phyloP scores from a whole-genome alignment of 2,888 invertebrate species.

The Drosophila atripex region DNA sequence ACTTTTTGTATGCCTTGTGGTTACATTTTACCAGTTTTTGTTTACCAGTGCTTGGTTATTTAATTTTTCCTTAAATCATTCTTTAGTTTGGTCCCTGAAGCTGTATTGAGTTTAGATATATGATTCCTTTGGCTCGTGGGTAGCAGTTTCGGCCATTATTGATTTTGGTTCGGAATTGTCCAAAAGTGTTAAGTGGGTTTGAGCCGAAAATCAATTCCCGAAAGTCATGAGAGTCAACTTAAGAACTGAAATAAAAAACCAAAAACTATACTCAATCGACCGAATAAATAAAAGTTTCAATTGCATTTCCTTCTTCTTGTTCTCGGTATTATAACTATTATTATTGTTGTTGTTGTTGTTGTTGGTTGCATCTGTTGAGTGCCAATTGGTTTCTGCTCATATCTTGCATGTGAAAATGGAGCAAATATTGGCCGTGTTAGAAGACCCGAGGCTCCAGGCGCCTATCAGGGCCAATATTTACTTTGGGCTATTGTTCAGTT shows the following conservation, averaged over 20 bases:
- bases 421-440: constrained; percentile 81
- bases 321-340: constrained; percentile 25
- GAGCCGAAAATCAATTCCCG: constrained; percentile 28
- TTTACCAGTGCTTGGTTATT: constrained; percentile 51
- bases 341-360: constrained; percentile 42
- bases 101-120: constrained; percentile 79
- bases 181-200: constrained; percentile 66
- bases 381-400: constrained; percentile 56
- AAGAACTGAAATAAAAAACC: constrained; percentile 27
- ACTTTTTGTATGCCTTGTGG: constrained; percentile 30
- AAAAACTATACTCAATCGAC: constrained; percentile 15
- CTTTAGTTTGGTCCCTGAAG: constrained; percentile 82
- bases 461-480: constrained; percentile 81
- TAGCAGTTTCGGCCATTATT: constrained; percentile 50
- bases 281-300: constrained; percentile 21
- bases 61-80: constrained; percentile 43
- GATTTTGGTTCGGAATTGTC: constrained; percentile 42
- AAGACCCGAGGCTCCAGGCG: constrained; percentile 13
- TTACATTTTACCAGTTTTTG: constrained; percentile 43
- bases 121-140: constrained; percentile 63
- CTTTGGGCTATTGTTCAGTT: constrained; percentile 82
- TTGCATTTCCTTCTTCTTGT: constrained; percentile 49
- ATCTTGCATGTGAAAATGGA: constrained; percentile 82
- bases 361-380: constrained; percentile 34
- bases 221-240: constrained; percentile 30